Conservation (phyloP, 2,888 invertebrate genomes). For the Microctonus brassicae region DNA sequence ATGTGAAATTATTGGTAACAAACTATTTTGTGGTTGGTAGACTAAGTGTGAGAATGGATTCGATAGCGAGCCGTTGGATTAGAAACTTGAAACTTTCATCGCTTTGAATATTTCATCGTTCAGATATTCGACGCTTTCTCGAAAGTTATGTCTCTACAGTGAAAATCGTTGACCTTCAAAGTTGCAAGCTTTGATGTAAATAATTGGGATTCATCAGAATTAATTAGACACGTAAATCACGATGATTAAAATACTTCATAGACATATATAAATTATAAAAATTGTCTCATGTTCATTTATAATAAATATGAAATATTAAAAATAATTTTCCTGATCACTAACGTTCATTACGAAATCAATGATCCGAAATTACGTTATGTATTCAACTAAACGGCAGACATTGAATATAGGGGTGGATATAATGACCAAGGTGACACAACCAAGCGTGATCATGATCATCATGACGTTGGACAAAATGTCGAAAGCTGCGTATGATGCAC, state of each 20-base stretch:
- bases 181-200: conserved; percentile 21
- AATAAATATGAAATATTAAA: neutral
- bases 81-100: conserved; percentile 16
- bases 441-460: conserved; percentile 46
- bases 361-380: conserved; percentile 40
- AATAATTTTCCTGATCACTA: conserved; percentile 17
- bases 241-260: conserved; percentile 11
- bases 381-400: conserved; percentile 36
- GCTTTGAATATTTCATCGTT: conserved; percentile 20
- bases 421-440: conserved; percentile 47
- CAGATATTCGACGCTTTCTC: conserved; percentile 5
- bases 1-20: neutral
- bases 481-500: conserved; percentile 27
- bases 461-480: conserved; percentile 39
- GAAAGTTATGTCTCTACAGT: conserved; percentile 18
- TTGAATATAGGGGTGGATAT: conserved; percentile 34
- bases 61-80: conserved; percentile 24
- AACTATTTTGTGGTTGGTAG: conserved; percentile 18
- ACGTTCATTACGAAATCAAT: conserved; percentile 39
- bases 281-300: neutral
- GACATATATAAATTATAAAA: neutral
- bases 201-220: conserved; percentile 26
- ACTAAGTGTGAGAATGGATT: conserved; percentile 15
- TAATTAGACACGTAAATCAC: conserved; percentile 17
- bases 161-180: conserved; percentile 16